Base-by-base conservation (phyloP, 2,888 invertebrate genomes). In the Eudasyphora cyanicolor region DNA sequence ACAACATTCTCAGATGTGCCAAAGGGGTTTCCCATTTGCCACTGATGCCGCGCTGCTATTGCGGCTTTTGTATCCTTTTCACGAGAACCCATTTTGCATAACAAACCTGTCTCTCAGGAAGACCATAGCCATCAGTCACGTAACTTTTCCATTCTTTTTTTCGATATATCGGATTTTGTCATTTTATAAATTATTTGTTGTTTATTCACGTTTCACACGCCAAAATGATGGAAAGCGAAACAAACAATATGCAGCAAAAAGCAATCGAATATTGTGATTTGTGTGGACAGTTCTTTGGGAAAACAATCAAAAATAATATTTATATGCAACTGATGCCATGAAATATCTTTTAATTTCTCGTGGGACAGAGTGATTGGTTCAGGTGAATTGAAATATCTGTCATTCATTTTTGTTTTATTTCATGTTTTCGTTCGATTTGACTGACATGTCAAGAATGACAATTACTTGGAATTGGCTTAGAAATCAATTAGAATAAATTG, bases 171-270 rank as follows among this genome's bases (percentile, higher is more conserved):
- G 76, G 79, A 64, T 80, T 77, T 54, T 78, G 75, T 80, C 80
- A 78, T 80, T 83, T 35, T 81, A 76, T 84, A 85, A 86, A 85
- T 86, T 85, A 86, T 86, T 86, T 84, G 78, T 84, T 71, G 77
- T 82, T 81, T 78, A 73, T 76, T 76, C 73, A 69, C 38, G 76
- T 81, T 76, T 76, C 69, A 38, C n/a, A 69, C 77, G 69, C 70
- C 71, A 84, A 85, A 86, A n/a, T n/a, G n/a, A n/a, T n/a, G n/a
- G n/a, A n/a, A n/a, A 78, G 73, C 24, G 12, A 54, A 54, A 8
- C 7, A 45, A 45, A 45, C 6, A 45, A 45, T 14, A 45, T 45
- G 45, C 10, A 45, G 5, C 2, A 19, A 49, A 49, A 4, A 24
- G 24, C 14, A 27, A 8, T 27, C 27, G 14, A 24, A 57, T 27